Percentiles rank a stretch among this genome's conserved stretches.
These are phyloP conservation scores for Haliclona indistincta DNA, from an alignment of 37 sponge, comb jelly and placozoan species.

Conservation along the genomic window DNA sequence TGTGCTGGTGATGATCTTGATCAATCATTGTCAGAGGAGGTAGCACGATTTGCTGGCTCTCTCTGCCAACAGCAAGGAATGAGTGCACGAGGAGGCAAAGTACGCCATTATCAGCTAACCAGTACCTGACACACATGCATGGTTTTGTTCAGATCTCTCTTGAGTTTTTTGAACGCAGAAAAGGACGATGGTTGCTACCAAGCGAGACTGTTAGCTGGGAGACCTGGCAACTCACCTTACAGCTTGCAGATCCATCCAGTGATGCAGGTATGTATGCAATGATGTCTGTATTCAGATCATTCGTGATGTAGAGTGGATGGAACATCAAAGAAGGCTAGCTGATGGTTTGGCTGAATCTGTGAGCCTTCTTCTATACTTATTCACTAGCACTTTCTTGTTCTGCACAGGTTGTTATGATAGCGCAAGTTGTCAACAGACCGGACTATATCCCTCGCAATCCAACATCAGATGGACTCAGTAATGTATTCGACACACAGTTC, in stretches of 20 bases:
- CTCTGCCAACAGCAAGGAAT: conserved; percentile 55
- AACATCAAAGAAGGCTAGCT: conserved; percentile 43
- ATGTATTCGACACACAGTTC: conserved; percentile 81
- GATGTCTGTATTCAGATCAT: not conserved
- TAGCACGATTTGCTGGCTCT: conserved; percentile 55
- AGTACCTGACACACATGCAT: too few species aligned
- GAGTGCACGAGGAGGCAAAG: conserved; percentile 26
- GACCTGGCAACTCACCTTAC: conserved; percentile 61
- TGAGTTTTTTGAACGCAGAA: conserved; percentile 91
- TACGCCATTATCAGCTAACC: not conserved
- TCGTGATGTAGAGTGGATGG: conserved; percentile 31
- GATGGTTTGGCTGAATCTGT: conserved; percentile 38
- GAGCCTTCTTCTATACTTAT: not conserved
- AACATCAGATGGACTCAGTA: conserved; percentile 60
- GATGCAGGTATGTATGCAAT: conserved; percentile 58
- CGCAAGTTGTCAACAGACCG: conserved; percentile 52
- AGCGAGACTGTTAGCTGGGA: conserved; percentile 78
- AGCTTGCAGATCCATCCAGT: conserved; percentile 19
- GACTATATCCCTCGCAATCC: conserved; percentile 90
- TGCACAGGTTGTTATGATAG: conserved; percentile 22
- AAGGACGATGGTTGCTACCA: conserved; percentile 86
- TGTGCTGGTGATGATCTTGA: conserved; percentile 59
- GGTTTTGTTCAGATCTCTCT: conserved; percentile 51
- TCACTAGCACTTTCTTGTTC: not conserved
- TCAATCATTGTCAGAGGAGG: conserved; percentile 50